Evolutionary conservation across 2,888 invertebrate genomes (phyloP).

Genomic region (Heliconius erato): DNA sequence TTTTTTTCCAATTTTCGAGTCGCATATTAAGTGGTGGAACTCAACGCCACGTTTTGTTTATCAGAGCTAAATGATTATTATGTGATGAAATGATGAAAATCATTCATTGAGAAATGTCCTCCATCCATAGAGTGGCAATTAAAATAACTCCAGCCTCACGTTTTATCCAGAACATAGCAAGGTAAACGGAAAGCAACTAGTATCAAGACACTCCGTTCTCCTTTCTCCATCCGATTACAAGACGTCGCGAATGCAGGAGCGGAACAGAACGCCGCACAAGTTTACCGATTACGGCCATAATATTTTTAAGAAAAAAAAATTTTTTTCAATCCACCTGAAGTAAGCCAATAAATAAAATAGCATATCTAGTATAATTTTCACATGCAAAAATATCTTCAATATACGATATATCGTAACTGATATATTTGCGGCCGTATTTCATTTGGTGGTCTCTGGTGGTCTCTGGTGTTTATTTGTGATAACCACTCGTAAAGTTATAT

Average conservation of each 20-base stretch:
- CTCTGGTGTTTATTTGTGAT: conserved; percentile 70
- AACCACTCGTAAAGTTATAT: conserved; percentile 61
- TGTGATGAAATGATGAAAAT: too few species aligned
- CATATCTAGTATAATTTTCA: conserved; percentile 50
- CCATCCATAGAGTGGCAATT: too few species aligned
- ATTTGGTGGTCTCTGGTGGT: too few species aligned
- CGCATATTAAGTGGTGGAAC: background rate
- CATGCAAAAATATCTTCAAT: conserved; percentile 60
- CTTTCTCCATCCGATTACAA: background rate
- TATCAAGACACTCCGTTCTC: background rate
- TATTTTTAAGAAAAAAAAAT: too few species aligned
- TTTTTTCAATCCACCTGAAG: background rate
- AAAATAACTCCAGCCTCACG: too few species aligned
- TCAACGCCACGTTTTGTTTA: background rate
- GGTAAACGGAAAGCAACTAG: background rate
- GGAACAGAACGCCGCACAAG: background rate
- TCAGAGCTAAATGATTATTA: too few species aligned
- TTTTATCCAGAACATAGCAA: too few species aligned
- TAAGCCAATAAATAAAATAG: background rate
- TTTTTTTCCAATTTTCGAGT: background rate
- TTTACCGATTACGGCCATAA: background rate
- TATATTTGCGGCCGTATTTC: conserved; percentile 66
- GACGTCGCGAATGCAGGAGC: background rate
- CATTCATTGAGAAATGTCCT: too few species aligned
- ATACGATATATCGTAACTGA: conserved; percentile 62